These are phyloP conservation scores for Trichomalopsis sarcophagae DNA, from an alignment of 1,140 invertebrate genomes.

Conservation along the genomic window DNA sequence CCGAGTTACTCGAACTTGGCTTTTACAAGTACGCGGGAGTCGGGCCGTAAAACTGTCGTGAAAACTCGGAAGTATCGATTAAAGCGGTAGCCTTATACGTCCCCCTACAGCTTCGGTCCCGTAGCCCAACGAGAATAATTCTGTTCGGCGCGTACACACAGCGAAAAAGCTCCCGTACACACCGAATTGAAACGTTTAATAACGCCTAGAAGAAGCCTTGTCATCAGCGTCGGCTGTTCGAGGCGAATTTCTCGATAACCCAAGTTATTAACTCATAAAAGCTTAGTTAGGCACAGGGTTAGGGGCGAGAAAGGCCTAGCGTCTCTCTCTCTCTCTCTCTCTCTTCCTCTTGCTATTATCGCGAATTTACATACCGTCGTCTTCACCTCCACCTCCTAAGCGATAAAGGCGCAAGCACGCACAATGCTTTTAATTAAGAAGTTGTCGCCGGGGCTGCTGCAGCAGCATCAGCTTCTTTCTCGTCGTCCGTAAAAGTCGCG, in stretches of 20 bases:
- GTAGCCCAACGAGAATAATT: slow-evolving; percentile 3
- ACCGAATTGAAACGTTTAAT: slow-evolving; percentile 36
- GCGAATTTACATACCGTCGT: slow-evolving; percentile 71
- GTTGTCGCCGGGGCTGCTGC: slow-evolving; percentile 57
- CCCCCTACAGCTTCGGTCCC: no score
- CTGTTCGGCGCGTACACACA: not conserved
- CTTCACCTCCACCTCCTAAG: not conserved
- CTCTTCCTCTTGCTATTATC: slow-evolving; percentile 63
- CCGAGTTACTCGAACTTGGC: slow-evolving; percentile 25
- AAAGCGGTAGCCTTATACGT: not conserved
- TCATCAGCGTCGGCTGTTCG: slow-evolving; percentile 43
- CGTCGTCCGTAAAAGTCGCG: slow-evolving; percentile 17
- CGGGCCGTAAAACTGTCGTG: slow-evolving; percentile 28
- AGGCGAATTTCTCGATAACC: slow-evolving; percentile 71
- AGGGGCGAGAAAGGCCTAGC: slow-evolving; percentile 54
- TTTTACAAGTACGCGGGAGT: slow-evolving; percentile 21
- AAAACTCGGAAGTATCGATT: slow-evolving; percentile 45
- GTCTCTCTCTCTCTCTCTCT: no score
- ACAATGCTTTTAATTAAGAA: slow-evolving; percentile 73
- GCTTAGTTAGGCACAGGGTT: slow-evolving; percentile 66
- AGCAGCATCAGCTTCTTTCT: slow-evolving; percentile 32
- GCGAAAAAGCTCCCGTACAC: not conserved
- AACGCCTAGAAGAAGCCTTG: slow-evolving; percentile 17
- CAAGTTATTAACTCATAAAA: slow-evolving; percentile 74
- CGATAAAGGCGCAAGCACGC: slow-evolving; percentile 69